Evolutionary conservation across 2,113 vertebrate species (phyloP).

Genomic region (Seriola aureovittata): DNA sequence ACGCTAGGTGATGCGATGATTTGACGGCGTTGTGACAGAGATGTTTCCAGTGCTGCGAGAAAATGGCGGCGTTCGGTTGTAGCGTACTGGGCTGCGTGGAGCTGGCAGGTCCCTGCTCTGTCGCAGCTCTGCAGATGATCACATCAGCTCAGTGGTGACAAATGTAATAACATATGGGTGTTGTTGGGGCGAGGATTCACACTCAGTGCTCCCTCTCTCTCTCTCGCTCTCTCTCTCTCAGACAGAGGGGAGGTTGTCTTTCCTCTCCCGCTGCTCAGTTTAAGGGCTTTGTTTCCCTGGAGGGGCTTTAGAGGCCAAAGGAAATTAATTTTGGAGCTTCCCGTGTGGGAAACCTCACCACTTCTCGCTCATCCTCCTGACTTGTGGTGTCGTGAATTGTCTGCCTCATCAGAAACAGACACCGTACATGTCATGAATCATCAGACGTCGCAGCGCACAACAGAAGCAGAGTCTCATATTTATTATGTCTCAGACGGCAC

Average conservation of each 20-base stretch:
- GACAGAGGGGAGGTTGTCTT: conserved; percentile 60
- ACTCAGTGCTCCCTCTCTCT: conserved; percentile 2
- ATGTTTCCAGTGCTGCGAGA: conserved; percentile 37
- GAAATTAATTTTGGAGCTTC: conserved; percentile 73
- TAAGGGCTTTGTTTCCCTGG: conserved; percentile 60
- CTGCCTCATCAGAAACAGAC: conserved; percentile 65
- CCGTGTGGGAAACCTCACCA: conserved; percentile 60
- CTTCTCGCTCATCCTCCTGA: conserved; percentile 45
- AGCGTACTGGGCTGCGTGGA: background rate
- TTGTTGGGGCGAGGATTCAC: conserved; percentile 30
- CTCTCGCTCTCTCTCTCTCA: background rate
- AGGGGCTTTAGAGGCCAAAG: conserved; percentile 43
- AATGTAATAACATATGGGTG: conserved; percentile 70
- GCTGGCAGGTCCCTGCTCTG: conserved; percentile 22
- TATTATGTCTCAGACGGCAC: background rate
- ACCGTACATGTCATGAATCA: conserved; percentile 44
- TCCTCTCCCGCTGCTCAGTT: conserved; percentile 66
- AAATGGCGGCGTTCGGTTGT: conserved; percentile 55
- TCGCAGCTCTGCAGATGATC: conserved; percentile 57
- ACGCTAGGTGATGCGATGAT: conserved; percentile 9
- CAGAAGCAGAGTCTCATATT: conserved; percentile 37
- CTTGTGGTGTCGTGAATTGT: conserved; percentile 45
- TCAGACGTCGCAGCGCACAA: conserved; percentile 11
- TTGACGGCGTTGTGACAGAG: background rate
- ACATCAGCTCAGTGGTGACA: conserved; percentile 65